These are phyloP conservation scores for Nymphalis polychloros DNA, from an alignment of 2,888 invertebrate species.

Conservation along the genomic window DNA sequence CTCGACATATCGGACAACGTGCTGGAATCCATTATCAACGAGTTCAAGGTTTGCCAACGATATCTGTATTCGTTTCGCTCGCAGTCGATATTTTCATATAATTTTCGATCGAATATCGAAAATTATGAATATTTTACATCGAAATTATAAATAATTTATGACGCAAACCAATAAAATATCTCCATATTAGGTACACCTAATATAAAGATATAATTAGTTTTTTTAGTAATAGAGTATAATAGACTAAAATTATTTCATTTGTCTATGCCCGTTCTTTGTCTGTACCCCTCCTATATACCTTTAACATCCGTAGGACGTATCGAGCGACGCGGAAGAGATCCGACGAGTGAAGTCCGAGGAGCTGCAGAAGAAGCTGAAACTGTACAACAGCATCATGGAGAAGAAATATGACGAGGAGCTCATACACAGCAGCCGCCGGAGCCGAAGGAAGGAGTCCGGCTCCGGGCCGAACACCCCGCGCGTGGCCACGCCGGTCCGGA, in stretches of 20 bases:
- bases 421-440: conserved; percentile 81
- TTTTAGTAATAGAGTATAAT: no score
- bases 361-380: conserved; percentile 79
- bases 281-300: no score
- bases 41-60: conserved; percentile 47
- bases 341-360: conserved; percentile 59
- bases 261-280: no score
- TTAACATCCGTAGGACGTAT: conserved; percentile 49
- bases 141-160: no score
- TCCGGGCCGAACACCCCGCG: conserved; percentile 58
- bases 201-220: no score
- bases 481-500: conserved; percentile 54
- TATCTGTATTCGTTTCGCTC: no score
- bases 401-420: conserved; percentile 87
- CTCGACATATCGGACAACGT: conserved; percentile 69
- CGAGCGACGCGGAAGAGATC: conserved; percentile 61
- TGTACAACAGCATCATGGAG: conserved; percentile 87
- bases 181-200: no score
- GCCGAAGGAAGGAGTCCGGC: conserved; percentile 58
- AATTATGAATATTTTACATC: no score
- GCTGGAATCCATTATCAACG: conserved; percentile 70
- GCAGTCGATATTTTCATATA: no score
- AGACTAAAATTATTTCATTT: no score
- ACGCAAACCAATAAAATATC: no score
- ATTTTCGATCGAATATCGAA: no score